phyloP scores from a whole-genome alignment of 2,797 vertebrate genomes.

The Echiichthys vipera region DNA sequence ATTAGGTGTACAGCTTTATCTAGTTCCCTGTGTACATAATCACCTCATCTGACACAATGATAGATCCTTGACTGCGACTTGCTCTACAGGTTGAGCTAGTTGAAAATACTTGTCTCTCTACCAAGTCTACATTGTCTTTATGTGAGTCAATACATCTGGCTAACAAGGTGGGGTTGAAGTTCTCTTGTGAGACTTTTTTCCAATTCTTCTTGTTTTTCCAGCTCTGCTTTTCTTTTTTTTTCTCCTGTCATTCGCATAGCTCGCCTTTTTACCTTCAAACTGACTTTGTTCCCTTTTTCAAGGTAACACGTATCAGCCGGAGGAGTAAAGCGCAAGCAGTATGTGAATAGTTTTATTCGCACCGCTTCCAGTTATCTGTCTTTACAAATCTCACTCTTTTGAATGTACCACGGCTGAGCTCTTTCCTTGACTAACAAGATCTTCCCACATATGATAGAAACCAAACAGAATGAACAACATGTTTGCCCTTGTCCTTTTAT shows the following conservation, averaged over 20 bases:
- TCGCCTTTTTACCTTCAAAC: background rate
- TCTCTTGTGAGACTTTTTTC: background rate
- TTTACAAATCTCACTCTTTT: constrained; percentile 42
- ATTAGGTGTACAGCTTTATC: background rate
- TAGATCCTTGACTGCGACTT: background rate
- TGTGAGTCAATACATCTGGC: constrained; percentile 30
- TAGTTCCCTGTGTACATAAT: background rate
- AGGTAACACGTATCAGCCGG: constrained; percentile 14
- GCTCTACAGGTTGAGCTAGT: constrained; percentile 53
- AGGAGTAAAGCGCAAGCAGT: constrained; percentile 27
- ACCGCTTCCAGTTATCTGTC: constrained; percentile 37
- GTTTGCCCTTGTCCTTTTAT: background rate
- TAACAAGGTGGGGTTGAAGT: constrained; percentile 25
- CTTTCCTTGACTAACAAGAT: constrained; percentile 17
- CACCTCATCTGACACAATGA: background rate
- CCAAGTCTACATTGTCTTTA: background rate
- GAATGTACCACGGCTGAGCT: constrained; percentile 7
- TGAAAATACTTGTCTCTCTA: constrained; percentile 16
- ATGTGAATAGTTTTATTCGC: constrained; percentile 6
- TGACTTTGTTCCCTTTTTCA: constrained; percentile 33
- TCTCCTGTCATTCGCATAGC: constrained; percentile 5
- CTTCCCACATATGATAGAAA: background rate
- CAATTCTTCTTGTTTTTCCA: no score
- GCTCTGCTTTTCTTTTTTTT: background rate
- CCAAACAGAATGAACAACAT: constrained; percentile 20